These are phyloP conservation scores for Monopis laevigella DNA, from an alignment of 2,888 invertebrate species.

Conservation along the genomic window DNA sequence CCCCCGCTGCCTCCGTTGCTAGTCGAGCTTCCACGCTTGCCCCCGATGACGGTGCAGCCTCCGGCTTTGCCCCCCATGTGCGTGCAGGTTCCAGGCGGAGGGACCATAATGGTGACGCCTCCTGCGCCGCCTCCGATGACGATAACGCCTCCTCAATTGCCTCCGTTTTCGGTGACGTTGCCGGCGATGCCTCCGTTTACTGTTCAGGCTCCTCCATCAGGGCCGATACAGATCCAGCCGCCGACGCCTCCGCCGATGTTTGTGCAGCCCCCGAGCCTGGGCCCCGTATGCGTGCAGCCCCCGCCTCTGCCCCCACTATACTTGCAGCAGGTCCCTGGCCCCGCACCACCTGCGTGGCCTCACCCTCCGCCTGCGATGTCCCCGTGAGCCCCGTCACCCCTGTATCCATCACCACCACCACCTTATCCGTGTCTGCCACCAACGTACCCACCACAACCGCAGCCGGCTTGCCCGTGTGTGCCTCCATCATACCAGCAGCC, in stretches of 20 bases:
- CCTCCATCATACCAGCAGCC: no score
- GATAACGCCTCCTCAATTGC: slow-evolving; percentile 25
- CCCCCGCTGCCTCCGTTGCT: no score
- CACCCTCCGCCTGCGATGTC: slow-evolving; percentile 26
- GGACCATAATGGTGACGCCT: no score
- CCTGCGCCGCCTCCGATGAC: no score
- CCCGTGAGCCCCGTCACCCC: slow-evolving; percentile 20
- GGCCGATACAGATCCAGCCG: slow-evolving; percentile 43
- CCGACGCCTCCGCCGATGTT: slow-evolving; percentile 45
- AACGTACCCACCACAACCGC: slow-evolving; percentile 43
- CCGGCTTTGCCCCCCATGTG: no score
- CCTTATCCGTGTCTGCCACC: slow-evolving; percentile 19
- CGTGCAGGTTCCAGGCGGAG: no score
- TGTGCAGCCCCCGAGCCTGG: slow-evolving; percentile 42
- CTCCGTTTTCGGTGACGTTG: slow-evolving; percentile 25
- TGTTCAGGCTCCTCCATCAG: slow-evolving; percentile 45
- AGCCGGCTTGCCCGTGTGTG: slow-evolving; percentile 42
- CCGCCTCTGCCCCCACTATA: slow-evolving; percentile 38
- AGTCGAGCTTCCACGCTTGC: no score
- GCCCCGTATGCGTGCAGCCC: slow-evolving; percentile 47
- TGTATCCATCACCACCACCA: slow-evolving; percentile 26
- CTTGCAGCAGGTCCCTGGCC: no score
- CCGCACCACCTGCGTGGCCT: no score
- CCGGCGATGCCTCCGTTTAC: slow-evolving; percentile 28
- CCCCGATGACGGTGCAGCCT: no score